phyloP scores from a whole-genome alignment of 1,140 invertebrate genomes.

The Drosophila ercepeae region DNA sequence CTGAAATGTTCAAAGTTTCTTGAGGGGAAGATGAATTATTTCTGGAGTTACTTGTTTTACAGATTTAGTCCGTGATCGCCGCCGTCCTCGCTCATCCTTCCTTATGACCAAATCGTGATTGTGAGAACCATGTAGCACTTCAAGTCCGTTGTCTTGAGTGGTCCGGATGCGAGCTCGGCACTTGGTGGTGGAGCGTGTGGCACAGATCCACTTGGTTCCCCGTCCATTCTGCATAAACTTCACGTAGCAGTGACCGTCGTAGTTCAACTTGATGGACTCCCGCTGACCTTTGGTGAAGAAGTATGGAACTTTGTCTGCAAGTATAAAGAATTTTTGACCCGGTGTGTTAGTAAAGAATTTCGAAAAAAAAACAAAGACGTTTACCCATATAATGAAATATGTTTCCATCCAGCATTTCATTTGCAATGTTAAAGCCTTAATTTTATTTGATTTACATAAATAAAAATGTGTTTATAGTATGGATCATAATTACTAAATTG shows the following conservation, averaged over 20 bases:
- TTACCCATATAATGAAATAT: background rate
- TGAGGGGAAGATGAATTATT: background rate
- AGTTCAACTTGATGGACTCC: conserved; percentile 73
- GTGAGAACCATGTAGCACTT: conserved; percentile 62
- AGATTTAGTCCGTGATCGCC: background rate
- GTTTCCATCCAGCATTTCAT: background rate
- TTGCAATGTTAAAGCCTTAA: conserved; percentile 30
- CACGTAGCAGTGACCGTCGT: conserved; percentile 65
- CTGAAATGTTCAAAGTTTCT: background rate
- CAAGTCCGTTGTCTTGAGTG: conserved; percentile 53
- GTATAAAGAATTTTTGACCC: conserved; percentile 8
- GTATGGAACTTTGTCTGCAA: conserved; percentile 44
- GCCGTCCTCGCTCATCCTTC: conserved; percentile 9
- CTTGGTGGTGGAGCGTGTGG: conserved; percentile 76
- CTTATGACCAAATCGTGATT: conserved; percentile 46
- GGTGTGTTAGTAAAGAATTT: conserved; percentile 27
- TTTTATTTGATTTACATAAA: conserved; percentile 39
- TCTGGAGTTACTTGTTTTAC: conserved; percentile 1
- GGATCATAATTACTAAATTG: conserved; percentile 23
- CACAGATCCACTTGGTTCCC: conserved; percentile 79
- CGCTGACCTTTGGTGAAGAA: conserved; percentile 75
- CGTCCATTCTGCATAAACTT: conserved; percentile 78
- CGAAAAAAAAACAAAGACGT: background rate
- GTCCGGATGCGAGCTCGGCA: conserved; percentile 73
- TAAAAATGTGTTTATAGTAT: conserved; percentile 20